Percentiles rank a stretch among this genome's conserved stretches.
Evolutionary conservation across 1,140 invertebrate species (phyloP).

Genomic region (Coptotermes formosanus): DNA sequence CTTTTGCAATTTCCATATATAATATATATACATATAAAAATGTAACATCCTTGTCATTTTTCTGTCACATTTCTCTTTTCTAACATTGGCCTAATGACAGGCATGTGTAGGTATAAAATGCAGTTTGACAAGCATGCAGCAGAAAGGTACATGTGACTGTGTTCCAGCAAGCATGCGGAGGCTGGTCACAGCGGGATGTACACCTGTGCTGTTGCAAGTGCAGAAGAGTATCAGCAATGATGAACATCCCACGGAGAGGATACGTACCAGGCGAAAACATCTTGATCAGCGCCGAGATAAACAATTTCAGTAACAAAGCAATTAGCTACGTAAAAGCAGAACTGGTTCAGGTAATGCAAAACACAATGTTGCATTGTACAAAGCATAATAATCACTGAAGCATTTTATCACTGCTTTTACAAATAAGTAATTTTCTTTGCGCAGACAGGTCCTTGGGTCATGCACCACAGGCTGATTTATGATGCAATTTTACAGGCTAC

Average conservation of each 20-base stretch:
- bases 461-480: too few relatives aligned
- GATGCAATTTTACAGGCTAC: too few relatives aligned
- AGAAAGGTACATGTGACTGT: not conserved
- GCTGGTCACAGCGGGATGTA: not conserved
- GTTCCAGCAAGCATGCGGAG: not conserved
- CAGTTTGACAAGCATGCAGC: not conserved
- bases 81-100: too few relatives aligned
- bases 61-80: too few relatives aligned
- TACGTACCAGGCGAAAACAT: constrained; percentile 19
- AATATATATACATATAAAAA: too few relatives aligned
- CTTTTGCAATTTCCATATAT: too few relatives aligned
- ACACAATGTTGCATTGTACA: not conserved
- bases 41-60: too few relatives aligned
- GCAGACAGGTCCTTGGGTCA: too few relatives aligned
- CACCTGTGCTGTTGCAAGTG: not conserved
- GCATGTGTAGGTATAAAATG: too few relatives aligned
- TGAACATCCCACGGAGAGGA: constrained; percentile 13
- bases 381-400: too few relatives aligned
- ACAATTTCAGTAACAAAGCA: constrained; percentile 17
- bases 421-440: too few relatives aligned
- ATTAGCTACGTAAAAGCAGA: not conserved
- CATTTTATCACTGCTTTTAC: too few relatives aligned
- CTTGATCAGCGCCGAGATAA: constrained; percentile 15
- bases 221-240: not conserved
- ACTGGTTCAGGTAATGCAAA: constrained; percentile 22